Evolutionary conservation across 2,888 invertebrate species (phyloP), one percentile per base, ranked within the genome.

Genomic region (Harpalus rubripes): DNA sequence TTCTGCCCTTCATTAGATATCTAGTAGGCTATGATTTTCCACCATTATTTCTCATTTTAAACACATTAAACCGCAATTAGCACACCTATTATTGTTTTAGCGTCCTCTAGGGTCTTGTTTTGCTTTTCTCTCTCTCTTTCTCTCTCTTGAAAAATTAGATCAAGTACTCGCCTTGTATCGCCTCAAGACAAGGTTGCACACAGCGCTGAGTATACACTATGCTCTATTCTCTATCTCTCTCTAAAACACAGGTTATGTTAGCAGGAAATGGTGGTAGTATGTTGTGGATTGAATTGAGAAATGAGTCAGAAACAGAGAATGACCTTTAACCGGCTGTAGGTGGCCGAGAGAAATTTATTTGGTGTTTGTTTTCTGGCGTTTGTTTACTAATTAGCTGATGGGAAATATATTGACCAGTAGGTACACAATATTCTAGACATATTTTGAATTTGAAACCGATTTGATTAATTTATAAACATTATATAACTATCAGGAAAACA

Each of bases 151-250:
- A 81, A 81, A 81, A 65, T 81, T 81, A 81, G 81, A 81, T 81
- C 81, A 81, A 81, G 81, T 81, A 68, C 81, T 65, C 81, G 41
- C 81, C 81, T 81, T 65, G 81, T 56, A 81, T 32, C 68, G 15
- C 52, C 22, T 41, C 80, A 39, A 7, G 5, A 52, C 68, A 81
- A 81, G 81, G 81, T 56, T 68, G 68, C 81, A 52, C 58, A 81
- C 68, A 15, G 18, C 65, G 81, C 65, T 68, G 7, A 65, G 16
- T 26, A 16, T 68, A 65, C 81, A 10, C 44, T 52, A 52, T 12
- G 10, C 44, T 52, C 8, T 12, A 12, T 52, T 52, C 44, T 12
- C 44, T 52, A 52, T 52, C 44, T 52, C 44, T 52, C 10, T 52
- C 12, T 12, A 32, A 32, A 32, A 32, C 32, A 32, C 32, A 32